Conservation (phyloP, 2,113 vertebrate genomes). For the Sakesphorus luctuosus region DNA sequence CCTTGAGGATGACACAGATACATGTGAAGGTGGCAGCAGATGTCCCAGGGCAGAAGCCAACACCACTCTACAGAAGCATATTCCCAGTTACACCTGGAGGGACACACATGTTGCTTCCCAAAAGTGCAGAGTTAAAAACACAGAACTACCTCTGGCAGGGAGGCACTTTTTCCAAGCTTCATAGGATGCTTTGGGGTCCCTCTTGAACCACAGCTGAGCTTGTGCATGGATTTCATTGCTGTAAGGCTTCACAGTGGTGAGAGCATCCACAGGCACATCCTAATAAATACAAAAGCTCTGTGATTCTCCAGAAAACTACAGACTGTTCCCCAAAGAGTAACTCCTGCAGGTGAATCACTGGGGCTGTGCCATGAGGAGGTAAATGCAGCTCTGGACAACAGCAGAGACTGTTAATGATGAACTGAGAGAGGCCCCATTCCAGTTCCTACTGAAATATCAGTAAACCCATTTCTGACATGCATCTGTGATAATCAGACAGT, state of each 20-base stretch:
- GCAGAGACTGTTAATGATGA: neutral
- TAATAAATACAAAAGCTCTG: slow-evolving; percentile 35
- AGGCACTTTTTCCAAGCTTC: slow-evolving; percentile 99
- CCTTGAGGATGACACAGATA: neutral
- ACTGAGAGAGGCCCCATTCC: neutral
- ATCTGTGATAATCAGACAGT: neutral
- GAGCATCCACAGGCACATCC: slow-evolving; percentile 91
- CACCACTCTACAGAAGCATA: neutral
- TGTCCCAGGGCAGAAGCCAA: neutral
- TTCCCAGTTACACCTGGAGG: neutral
- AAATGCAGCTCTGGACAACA: neutral
- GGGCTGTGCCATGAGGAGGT: neutral
- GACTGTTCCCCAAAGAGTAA: neutral
- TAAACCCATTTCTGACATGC: neutral
- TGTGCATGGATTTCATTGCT: slow-evolving; percentile 98
- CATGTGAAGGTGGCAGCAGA: neutral
- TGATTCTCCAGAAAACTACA: neutral
- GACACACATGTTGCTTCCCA: neutral
- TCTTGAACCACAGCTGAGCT: slow-evolving; percentile 97
- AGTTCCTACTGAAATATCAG: neutral
- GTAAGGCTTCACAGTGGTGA: slow-evolving; percentile 96
- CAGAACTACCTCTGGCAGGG: slow-evolving; percentile 87
- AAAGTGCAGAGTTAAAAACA: neutral
- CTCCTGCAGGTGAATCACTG: neutral
- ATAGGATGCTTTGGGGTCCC: slow-evolving; percentile 95